phyloP scores from a whole-genome alignment of 2,888 invertebrate genomes.

The Himalopsyche japonica region DNA sequence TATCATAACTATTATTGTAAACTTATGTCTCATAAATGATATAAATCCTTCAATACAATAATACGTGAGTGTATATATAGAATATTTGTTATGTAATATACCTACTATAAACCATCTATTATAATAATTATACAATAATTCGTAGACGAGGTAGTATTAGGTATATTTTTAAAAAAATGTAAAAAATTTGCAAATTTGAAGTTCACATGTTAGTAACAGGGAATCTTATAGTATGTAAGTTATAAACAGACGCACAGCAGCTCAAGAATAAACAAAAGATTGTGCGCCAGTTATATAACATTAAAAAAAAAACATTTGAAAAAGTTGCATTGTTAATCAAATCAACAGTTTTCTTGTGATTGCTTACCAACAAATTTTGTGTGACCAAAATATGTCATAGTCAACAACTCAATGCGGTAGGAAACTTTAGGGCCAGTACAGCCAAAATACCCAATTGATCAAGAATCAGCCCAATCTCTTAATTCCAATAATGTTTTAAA shows the following conservation, averaged over 20 bases:
- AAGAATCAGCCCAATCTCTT: neutral
- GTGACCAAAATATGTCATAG: neutral
- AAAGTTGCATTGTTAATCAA: neutral
- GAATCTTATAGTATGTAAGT: neutral
- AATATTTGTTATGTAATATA: slow-evolving; percentile 15
- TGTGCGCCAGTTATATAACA: neutral
- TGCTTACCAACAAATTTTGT: neutral
- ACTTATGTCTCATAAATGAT: neutral
- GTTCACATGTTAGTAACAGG: neutral
- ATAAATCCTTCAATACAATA: neutral
- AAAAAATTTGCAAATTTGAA: neutral
- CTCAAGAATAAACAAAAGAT: neutral
- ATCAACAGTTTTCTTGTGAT: neutral
- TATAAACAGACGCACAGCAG: neutral
- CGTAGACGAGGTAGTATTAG: slow-evolving; percentile 40
- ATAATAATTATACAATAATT: slow-evolving; percentile 38
- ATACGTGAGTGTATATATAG: slow-evolving; percentile 2
- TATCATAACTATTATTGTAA: slow-evolving; percentile 10
- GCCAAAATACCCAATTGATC: neutral
- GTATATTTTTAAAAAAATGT: slow-evolving; percentile 24
- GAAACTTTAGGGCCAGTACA: neutral
- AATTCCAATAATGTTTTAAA: neutral
- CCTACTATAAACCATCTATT: slow-evolving; percentile 37
- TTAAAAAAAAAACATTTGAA: neutral
- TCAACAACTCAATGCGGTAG: neutral